Evolutionary conservation across 2,113 vertebrate genomes (phyloP), one percentile per base, ranked within the genome.

Genomic region (Crotalus horridus): DNA sequence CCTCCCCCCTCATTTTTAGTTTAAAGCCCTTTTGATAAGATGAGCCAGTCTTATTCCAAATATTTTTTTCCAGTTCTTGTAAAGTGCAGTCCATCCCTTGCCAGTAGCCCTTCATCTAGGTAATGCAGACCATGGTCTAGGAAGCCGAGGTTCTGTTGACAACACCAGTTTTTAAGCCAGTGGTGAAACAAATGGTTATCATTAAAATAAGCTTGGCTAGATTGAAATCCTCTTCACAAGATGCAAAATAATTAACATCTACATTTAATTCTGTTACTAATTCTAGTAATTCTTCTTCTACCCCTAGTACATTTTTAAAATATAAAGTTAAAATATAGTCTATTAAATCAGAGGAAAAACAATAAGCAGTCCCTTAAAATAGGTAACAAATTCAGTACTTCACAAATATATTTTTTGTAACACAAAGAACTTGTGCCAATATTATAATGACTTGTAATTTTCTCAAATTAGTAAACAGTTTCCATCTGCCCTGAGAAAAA

Each of bases 351-450:
- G 24, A 39, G 0, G 12, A 56, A 81, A 88, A 88, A 33, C 15
- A 48, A 11, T 29, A 69, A 91, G 11, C 53, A 91, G 92, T 90
- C 56, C 56, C 56, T 33, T 89, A 94, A 90, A 92, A 5, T 10
- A 15, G 15, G 9, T 58, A 90, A 26, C 23, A 23, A 89, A 64
- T 89, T 92, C 85, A 90, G 55, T 0, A 0, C 48, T 33, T 24
- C 53, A 69, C 9, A 93, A 93, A n/a, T 39, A 53, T 26, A 46
- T 1, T 81, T 81, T 81, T 81, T 21, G 20, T 0, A 10, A n/a
- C 15, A 33, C 33, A 43, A 81, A 81, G 6, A 43, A 43, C 33
- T 81, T 81, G 7, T 81, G 33, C 33, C 74, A 81, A 81, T 81
- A 81, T 81, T 43, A 81, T 81, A 81, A 81, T 81, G 74, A 43